Base-by-base conservation (phyloP, 2,888 invertebrate genomes). In the Epistrophella euchroma region DNA sequence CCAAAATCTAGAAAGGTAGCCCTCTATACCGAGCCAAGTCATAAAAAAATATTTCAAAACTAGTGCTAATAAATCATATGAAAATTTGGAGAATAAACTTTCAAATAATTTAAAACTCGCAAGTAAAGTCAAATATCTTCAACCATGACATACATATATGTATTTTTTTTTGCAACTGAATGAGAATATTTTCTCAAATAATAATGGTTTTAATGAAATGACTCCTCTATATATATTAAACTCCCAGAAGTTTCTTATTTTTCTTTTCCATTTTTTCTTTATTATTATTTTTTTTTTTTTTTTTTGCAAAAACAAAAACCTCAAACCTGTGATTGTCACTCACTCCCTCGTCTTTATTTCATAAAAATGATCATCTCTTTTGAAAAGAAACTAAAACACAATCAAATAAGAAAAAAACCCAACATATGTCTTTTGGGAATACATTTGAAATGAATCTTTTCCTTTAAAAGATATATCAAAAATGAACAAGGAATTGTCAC, bases 401-500 rank as follows among this genome's bases (percentile, higher is more conserved):
- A 62, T 62, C 56, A 35, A 56, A 32, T 56, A 32, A 25, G 9
- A 25, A 43, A 43, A 6, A 22, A 25, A 40, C 1, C 17, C n/a
- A 62, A 7, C 22, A 28, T 22, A 35, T n/a, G 15, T 73, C 84
- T 70, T 71, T 9, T 32, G 84, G 84, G 79, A 80, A 55, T 47
- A 22, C 35, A 55, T 35, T 73, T 13, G 52, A 73, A 78, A 78
- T 70, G 43, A 79, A 56, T 58, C 22, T 43, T 70, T 50, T 56
- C 11, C 25, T 40, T 58, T 74, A n/a, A 62, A 60, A 78, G 83
- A 62, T 40, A 40, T 17, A 52, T 56, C 66, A 78, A 0, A 55
- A 78, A 76, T 47, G 55, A 35, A 58, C 74, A 78, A 72, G 45
- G 56, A 55, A 60, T 79, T 79, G 78, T 56, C 56, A 73, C 47